A percentile compares a stretch with the other conserved stretches of the same genome.
Evolutionary conservation across 2,888 invertebrate genomes (phyloP).

Genomic region (Hedya salicella): DNA sequence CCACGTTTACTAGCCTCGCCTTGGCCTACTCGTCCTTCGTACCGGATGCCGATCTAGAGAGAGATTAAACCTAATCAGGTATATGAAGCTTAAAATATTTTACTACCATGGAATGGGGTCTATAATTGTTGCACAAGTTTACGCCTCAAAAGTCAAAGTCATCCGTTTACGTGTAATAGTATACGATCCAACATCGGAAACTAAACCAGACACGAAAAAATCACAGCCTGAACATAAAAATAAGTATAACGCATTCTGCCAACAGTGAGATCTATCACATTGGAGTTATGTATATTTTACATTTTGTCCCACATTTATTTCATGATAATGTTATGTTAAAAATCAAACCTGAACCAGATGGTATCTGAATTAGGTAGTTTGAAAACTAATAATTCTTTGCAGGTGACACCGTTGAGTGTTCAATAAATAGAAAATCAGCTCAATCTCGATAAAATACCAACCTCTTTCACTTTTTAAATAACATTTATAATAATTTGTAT

Average conservation of each 20-base stretch:
- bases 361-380: too few relatives aligned
- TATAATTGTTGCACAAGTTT: slow-evolving; percentile 13
- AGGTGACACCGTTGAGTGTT: too few relatives aligned
- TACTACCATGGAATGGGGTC: slow-evolving; percentile 5
- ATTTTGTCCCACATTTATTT: slow-evolving; percentile 45
- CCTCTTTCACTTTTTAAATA: too few relatives aligned
- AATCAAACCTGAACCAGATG: too few relatives aligned
- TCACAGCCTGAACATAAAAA: slow-evolving; percentile 71
- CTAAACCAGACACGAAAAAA: slow-evolving; percentile 56
- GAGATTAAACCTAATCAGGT: neutral
- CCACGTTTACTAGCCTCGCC: neutral
- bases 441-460: too few relatives aligned
- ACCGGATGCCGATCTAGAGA: neutral
- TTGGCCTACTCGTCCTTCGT: neutral
- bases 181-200: slow-evolving; percentile 46
- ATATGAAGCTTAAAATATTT: neutral
- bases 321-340: neutral
- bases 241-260: slow-evolving; percentile 55
- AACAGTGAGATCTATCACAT: slow-evolving; percentile 66
- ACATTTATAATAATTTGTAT: too few relatives aligned
- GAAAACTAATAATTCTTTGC: too few relatives aligned
- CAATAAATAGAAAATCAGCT: too few relatives aligned
- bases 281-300: slow-evolving; percentile 60
- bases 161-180: slow-evolving; percentile 4
- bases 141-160: neutral